Evolutionary conservation across 2,113 vertebrate species (phyloP).

Genomic region (Hassar affinis): DNA sequence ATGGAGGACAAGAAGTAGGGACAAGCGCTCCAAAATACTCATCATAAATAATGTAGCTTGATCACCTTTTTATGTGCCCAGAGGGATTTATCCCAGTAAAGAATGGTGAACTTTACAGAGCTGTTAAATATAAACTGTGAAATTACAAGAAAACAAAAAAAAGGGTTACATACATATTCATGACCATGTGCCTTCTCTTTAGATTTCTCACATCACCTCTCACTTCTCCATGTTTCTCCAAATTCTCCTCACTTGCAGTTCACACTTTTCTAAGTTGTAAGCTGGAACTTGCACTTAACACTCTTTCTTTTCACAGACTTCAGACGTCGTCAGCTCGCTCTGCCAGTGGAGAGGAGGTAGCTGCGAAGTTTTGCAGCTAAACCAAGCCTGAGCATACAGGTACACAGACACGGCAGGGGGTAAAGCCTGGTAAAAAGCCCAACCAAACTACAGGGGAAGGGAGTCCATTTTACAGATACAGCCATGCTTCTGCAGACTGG

Average conservation of each 20-base stretch:
- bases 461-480: constrained; percentile 34
- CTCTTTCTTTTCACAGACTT: constrained; percentile 25
- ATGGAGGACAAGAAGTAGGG: neutral
- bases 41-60: neutral
- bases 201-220: neutral
- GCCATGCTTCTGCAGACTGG: constrained; percentile 42
- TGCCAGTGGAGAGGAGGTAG: constrained; percentile 70
- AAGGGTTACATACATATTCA: neutral
- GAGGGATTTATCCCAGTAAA: too few species aligned
- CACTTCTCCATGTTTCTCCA: neutral
- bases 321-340: constrained; percentile 57
- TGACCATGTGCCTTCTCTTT: neutral
- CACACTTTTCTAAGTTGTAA: neutral
- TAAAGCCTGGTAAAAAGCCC: constrained; percentile 61
- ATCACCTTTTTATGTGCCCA: neutral
- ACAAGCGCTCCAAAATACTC: neutral
- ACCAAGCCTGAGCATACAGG: constrained; percentile 67
- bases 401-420: constrained; percentile 46
- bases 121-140: constrained; percentile 13
- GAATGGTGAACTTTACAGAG: neutral
- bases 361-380: constrained; percentile 62
- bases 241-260: neutral
- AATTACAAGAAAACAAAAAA: constrained; percentile 6
- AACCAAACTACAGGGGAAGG: constrained; percentile 58
- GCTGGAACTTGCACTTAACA: neutral